Evolutionary conservation across 1,140 invertebrate species (phyloP).

Genomic region (Lutraria rhynchaena): DNA sequence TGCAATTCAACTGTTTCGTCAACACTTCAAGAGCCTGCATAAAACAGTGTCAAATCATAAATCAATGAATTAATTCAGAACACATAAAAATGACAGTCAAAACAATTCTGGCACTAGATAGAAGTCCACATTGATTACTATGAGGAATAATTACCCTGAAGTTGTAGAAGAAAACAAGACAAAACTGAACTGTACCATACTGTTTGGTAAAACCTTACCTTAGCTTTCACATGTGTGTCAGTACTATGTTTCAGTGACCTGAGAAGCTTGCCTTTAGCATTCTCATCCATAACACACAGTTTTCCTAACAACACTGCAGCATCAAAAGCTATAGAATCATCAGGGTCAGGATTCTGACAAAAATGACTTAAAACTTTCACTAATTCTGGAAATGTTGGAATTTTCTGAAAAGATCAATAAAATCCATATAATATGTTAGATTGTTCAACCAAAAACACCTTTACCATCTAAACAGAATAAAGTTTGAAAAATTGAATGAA

Average conservation of each 20-base stretch:
- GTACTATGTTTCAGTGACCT: constrained; percentile 65
- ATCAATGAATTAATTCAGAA: neutral
- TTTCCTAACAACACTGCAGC: constrained; percentile 77
- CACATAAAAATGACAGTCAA: neutral
- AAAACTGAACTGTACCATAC: no score
- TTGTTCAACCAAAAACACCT: neutral
- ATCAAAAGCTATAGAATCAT: constrained; percentile 76
- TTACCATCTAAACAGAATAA: neutral
- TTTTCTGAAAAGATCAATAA: constrained; percentile 63
- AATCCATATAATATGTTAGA: neutral
- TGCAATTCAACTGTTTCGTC: constrained; percentile 75
- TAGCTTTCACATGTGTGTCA: constrained; percentile 76
- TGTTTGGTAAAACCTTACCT: no score
- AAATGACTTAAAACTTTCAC: constrained; percentile 79
- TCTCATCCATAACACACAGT: constrained; percentile 77
- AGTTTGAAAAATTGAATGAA: neutral
- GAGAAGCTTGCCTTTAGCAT: constrained; percentile 73
- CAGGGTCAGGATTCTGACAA: constrained; percentile 76
- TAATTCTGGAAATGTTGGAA: constrained; percentile 72
- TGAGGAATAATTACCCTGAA: no score
- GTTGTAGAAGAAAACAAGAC: no score
- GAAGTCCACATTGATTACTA: neutral
- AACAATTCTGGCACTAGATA: neutral
- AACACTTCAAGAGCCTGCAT: constrained; percentile 77
- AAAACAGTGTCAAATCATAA: neutral